phyloP scores from a whole-genome alignment of 2,113 vertebrate species.

The Anhinga anhinga region DNA sequence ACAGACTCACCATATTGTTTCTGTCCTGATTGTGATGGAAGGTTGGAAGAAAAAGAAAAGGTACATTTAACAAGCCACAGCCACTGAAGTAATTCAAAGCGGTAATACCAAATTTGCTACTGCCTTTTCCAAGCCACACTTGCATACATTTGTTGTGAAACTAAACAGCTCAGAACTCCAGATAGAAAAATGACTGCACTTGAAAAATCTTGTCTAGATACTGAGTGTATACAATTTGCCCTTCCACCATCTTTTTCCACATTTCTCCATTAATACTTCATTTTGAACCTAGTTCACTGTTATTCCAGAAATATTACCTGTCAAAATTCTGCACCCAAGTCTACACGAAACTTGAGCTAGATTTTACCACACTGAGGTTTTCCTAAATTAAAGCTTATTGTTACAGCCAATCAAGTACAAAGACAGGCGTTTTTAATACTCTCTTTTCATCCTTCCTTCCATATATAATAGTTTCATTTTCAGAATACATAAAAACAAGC shows the following conservation, averaged over 20 bases:
- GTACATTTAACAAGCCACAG: conserved; percentile 61
- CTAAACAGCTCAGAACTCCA: neutral
- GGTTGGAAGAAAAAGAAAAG: conserved; percentile 78
- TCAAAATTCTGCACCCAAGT: neutral
- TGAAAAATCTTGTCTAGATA: neutral
- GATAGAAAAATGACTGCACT: neutral
- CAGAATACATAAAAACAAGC: neutral
- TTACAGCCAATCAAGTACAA: neutral
- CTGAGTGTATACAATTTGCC: neutral
- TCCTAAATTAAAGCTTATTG: neutral
- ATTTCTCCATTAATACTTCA: neutral
- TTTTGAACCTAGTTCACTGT: neutral
- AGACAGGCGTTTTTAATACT: neutral
- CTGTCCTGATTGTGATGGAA: conserved; percentile 92
- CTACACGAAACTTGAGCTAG: neutral
- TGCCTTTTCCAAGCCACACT: neutral
- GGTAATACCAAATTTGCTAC: neutral
- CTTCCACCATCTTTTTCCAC: neutral
- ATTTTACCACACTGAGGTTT: neutral
- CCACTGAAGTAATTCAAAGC: neutral
- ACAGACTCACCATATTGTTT: conserved; percentile 96
- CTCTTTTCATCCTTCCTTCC: neutral
- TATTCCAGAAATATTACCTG: neutral
- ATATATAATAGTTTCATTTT: neutral
- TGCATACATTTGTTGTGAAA: neutral